phyloP scores from a whole-genome alignment of 1,140 invertebrate species.

The Scaptomyza montana region DNA sequence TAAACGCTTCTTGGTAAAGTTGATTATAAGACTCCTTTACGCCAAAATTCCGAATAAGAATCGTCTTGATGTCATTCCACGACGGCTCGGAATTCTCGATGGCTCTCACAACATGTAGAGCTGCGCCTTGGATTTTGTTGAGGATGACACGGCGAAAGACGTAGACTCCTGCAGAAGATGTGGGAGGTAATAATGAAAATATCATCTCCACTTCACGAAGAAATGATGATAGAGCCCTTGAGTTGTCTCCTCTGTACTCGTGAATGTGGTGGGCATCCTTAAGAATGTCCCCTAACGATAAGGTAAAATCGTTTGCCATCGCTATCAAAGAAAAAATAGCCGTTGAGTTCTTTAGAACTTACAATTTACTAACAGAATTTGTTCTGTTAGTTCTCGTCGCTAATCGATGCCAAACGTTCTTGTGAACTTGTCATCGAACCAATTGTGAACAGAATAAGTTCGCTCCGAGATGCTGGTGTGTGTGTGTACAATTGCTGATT shows the following conservation, averaged over 20 bases:
- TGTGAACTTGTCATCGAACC: no score
- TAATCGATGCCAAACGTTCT: no score
- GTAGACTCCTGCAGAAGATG: conserved; percentile 9
- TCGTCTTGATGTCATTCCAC: conserved; percentile 22
- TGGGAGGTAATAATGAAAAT: conserved; percentile 15
- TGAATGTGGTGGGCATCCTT: conserved; percentile 38
- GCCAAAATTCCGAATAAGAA: conserved; percentile 33
- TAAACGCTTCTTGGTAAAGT: no score
- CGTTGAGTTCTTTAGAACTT: conserved; percentile 24
- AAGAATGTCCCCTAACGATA: conserved; percentile 16
- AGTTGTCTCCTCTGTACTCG: conserved; percentile 35
- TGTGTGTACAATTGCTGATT: neutral
- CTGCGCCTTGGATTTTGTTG: conserved; percentile 41
- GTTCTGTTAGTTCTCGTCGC: no score
- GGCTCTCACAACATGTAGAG: conserved; percentile 39
- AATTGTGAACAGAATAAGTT: neutral
- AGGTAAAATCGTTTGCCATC: conserved; percentile 11
- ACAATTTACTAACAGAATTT: conserved; percentile 17
- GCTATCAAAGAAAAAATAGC: conserved; percentile 9
- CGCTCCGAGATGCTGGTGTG: neutral
- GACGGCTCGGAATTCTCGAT: conserved; percentile 23
- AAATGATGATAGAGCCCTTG: conserved; percentile 40
- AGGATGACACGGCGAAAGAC: conserved; percentile 24
- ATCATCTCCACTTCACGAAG: conserved; percentile 37
- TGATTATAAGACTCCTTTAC: conserved; percentile 28